Base-by-base conservation (phyloP, 2,797 vertebrate species). In the Cossypha polioptera region DNA sequence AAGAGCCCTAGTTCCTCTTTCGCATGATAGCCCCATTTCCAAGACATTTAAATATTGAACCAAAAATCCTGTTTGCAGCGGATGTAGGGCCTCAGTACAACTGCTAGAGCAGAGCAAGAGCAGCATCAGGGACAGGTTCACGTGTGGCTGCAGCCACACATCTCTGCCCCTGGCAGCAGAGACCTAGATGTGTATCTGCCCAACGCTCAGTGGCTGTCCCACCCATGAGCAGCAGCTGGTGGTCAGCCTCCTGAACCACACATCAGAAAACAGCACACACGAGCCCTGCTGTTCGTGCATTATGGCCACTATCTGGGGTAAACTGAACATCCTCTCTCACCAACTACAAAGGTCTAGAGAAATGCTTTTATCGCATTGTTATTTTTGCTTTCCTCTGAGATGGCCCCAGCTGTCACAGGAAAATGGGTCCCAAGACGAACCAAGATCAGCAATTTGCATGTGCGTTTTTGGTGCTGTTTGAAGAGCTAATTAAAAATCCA, bases 301-400 rank as follows among this genome's bases (percentile, higher is more conserved):
- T 47, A 80, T 45, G 93, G 86, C 87, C 62, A 78, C 93, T 54
- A 78, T 90, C 94, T 72, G 58, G 40, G 77, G 61, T 45, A 90
- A 91, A 62, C 88, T 88, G 58, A 22, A 84, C 83, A 97, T 96
- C 95, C 96, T 95, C 81, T 95, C 94, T 88, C 82, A 91, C n/a
- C 79, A 78, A 12, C 87, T 90, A 94, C 85, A 96, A 90, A 94
- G 94, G 33, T 53, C 73, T 80, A 63, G 26, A 86, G 67, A 86
- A 94, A 86, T 3, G 17, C 25, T 88, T 76, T 86, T 67, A 90
- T 88, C n/a, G 0, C 55, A 74, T 29, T 90, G 59, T 80, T 80
- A 50, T 76, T 86, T 16, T 5, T 48, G 22, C 45, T 81, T 47
- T 73, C 88, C 82, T 54, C 67, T 81, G 45, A 68, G 22, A 59